Percentiles rank a stretch among this genome's conserved stretches.
Conservation (phyloP, 2,113 vertebrate species). For the Muntiacus muntjak region DNA sequence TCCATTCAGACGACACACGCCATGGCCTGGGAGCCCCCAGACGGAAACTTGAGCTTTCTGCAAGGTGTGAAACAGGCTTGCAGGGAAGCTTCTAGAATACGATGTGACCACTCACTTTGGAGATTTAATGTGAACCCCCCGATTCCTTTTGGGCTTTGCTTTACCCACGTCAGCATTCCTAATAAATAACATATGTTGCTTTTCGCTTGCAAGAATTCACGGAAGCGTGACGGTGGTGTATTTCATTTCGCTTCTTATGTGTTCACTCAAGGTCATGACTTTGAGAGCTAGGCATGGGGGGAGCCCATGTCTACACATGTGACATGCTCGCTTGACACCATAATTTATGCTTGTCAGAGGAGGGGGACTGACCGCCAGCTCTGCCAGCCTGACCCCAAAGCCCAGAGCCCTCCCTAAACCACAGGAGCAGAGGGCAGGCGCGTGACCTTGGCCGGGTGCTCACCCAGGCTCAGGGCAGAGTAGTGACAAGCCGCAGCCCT, state of each 20-base stretch:
- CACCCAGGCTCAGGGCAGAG: not conserved
- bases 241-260: accelerated
- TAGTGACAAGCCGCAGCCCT: too few species aligned
- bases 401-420: not conserved
- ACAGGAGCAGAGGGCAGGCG: accelerated
- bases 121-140: not conserved
- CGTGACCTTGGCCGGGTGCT: not conserved
- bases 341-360: accelerated
- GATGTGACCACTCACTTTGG: not conserved
- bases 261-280: accelerated
- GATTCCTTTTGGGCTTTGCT: not conserved
- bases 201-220: accelerated
- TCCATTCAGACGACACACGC: not conserved
- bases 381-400: not conserved
- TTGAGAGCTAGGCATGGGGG: accelerated
- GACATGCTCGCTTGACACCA: not conserved
- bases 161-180: accelerated
- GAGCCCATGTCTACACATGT: accelerated
- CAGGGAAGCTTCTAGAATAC: not conserved
- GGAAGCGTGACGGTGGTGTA: accelerated
- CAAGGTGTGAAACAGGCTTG: not conserved
- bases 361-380: accelerated
- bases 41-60: too few species aligned
- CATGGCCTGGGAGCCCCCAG: not conserved
- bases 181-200: accelerated